Evolutionary conservation across 2,888 invertebrate species (phyloP).

Genomic region (Serripes groenlandicus): DNA sequence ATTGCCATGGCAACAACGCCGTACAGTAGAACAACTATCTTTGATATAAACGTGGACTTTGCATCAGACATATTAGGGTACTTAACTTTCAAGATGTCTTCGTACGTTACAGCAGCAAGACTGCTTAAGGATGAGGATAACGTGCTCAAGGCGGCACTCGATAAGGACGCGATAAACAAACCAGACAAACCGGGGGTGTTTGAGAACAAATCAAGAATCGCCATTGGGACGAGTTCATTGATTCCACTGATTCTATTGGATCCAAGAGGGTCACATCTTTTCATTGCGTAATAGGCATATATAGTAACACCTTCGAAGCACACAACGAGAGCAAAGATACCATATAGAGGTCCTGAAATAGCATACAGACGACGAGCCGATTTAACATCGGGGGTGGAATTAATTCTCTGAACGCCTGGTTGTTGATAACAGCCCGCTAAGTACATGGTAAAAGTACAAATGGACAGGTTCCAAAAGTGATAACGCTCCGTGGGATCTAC

Average conservation of each 20-base stretch:
- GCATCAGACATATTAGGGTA: conserved; percentile 29
- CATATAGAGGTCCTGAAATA: conserved; percentile 33
- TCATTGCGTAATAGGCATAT: conserved; percentile 43
- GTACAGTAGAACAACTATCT: conserved; percentile 38
- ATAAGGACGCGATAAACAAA: conserved; percentile 48
- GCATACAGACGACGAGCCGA: conserved; percentile 20
- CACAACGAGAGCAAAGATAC: not conserved
- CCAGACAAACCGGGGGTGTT: conserved; percentile 41
- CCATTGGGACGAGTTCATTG: conserved; percentile 41
- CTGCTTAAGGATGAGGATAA: conserved; percentile 43
- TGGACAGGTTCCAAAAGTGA: conserved; percentile 30
- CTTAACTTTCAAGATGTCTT: conserved; percentile 29
- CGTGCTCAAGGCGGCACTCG: conserved; percentile 51
- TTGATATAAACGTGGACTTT: conserved; percentile 36
- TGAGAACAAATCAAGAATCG: conserved; percentile 37
- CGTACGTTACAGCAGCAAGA: conserved; percentile 40
- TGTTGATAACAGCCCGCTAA: conserved; percentile 27
- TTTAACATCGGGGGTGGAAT: conserved; percentile 31
- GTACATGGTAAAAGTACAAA: conserved; percentile 32
- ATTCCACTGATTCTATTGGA: conserved; percentile 30
- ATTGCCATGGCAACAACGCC: conserved; percentile 37
- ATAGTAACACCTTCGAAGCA: conserved; percentile 36
- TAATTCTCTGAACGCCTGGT: conserved; percentile 41
- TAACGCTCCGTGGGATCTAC: conserved; percentile 42
- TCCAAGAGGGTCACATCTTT: conserved; percentile 45